A percentile compares a stretch with the other conserved stretches of the same genome.
phyloP scores from a whole-genome alignment of 2,888 invertebrate species.

The Agonum fuliginosum region DNA sequence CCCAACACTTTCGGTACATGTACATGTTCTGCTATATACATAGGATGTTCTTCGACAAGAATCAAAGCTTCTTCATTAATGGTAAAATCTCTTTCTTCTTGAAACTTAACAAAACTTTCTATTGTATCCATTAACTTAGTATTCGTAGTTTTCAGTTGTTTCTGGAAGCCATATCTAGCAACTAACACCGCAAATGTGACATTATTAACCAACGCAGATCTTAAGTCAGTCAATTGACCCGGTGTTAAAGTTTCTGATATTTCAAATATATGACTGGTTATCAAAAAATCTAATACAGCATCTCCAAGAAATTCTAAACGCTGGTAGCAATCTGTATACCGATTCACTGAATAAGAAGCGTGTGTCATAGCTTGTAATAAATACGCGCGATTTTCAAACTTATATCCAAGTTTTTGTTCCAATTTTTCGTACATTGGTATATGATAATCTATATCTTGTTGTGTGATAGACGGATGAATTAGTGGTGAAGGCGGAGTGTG shows the following conservation, averaged over 20 bases:
- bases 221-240: slow-evolving; percentile 92
- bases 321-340: slow-evolving; percentile 91
- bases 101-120: slow-evolving; percentile 79
- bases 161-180: slow-evolving; percentile 90
- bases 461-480: slow-evolving; percentile 69
- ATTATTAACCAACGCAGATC: slow-evolving; percentile 97
- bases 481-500: slow-evolving; percentile 70
- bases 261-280: slow-evolving; percentile 92
- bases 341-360: slow-evolving; percentile 88
- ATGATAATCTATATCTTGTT: slow-evolving; percentile 73
- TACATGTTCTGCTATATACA: slow-evolving; percentile 82
- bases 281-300: slow-evolving; percentile 91
- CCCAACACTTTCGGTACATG: slow-evolving; percentile 96
- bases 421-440: slow-evolving; percentile 70
- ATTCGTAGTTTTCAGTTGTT: slow-evolving; percentile 78
- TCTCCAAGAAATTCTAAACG: slow-evolving; percentile 95
- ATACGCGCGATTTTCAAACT: slow-evolving; percentile 86
- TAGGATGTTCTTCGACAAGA: slow-evolving; percentile 80
- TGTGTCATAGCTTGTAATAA: slow-evolving; percentile 95
- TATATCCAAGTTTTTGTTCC: slow-evolving; percentile 82
- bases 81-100: slow-evolving; percentile 76
- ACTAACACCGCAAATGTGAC: slow-evolving; percentile 93
- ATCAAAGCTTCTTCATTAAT: slow-evolving; percentile 82
- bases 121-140: slow-evolving; percentile 75
- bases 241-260: slow-evolving; percentile 81